Percentiles rank a stretch among this genome's conserved stretches.
Evolutionary conservation across 2,797 vertebrate species (phyloP).

Genomic region (Orientallactaga sibirica): DNA sequence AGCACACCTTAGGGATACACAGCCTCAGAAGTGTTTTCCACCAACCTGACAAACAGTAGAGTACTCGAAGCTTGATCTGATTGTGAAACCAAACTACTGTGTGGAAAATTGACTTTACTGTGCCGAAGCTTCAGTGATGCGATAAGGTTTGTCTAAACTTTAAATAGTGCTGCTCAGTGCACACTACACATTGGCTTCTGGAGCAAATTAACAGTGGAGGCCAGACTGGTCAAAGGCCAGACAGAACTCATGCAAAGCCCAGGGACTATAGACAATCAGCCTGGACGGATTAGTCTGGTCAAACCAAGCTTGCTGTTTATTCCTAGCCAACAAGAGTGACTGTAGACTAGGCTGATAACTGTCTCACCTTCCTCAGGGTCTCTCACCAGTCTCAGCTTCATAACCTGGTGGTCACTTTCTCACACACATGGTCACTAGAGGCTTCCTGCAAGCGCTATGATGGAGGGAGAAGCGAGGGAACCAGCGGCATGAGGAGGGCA

Average conservation of each 20-base stretch:
- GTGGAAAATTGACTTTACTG: neutral
- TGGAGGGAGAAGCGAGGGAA: too few species aligned
- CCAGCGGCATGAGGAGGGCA: fast-evolving
- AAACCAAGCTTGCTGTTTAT: neutral
- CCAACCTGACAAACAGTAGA: conserved; percentile 77
- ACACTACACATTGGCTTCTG: neutral
- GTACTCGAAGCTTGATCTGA: conserved; percentile 58
- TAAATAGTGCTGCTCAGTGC: neutral
- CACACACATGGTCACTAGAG: fast-evolving
- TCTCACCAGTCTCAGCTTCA: fast-evolving
- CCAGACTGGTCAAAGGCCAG: neutral
- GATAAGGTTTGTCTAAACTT: neutral
- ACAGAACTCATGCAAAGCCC: neutral
- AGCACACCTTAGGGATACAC: conserved; percentile 69
- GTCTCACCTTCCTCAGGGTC: too few species aligned
- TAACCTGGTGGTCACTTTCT: fast-evolving
- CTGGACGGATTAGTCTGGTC: neutral
- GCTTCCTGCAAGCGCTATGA: fast-evolving
- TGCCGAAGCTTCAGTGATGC: conserved; percentile 7
- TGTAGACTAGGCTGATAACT: fast-evolving
- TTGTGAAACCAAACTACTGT: conserved; percentile 66
- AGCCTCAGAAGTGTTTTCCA: conserved; percentile 78
- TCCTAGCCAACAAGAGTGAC: too few species aligned
- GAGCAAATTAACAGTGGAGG: neutral
- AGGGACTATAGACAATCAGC: neutral